These are phyloP conservation scores for Anoplopoma fimbria DNA, from an alignment of 2,113 vertebrate genomes.

Conservation along the genomic window DNA sequence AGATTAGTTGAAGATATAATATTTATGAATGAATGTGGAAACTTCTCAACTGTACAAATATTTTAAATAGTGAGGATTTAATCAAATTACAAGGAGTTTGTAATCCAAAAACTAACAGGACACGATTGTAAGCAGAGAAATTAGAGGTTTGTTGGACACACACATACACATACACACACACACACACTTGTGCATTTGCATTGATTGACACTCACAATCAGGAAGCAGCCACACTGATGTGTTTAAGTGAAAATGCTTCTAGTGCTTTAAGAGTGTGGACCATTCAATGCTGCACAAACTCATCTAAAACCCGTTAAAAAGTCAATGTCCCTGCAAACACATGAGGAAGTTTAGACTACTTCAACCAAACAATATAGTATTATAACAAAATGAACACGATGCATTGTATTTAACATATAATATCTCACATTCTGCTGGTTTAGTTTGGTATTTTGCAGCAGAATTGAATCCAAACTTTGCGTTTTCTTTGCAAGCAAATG, in stretches of 20 bases:
- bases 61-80: not conserved
- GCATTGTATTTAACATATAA: not conserved
- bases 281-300: not conserved
- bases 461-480: not conserved
- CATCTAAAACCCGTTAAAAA: conserved; percentile 43
- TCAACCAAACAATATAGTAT: not conserved
- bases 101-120: not conserved
- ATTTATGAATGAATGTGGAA: not conserved
- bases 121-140: not conserved
- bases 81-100: not conserved
- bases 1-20: not conserved
- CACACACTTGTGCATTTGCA: not conserved
- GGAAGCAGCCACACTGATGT: not conserved
- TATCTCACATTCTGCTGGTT: not conserved
- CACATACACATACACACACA: too few relatives aligned
- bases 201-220: not conserved
- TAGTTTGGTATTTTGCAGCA: not conserved
- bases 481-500: not conserved
- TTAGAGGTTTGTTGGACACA: not conserved
- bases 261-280: not conserved
- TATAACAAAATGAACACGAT: not conserved
- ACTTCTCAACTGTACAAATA: not conserved
- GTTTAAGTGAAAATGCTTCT: not conserved
- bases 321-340: not conserved
- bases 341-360: not conserved